Evolutionary conservation across 2,113 vertebrate genomes (phyloP).

Genomic region (Hypocryptadius cinnamomeus): DNA sequence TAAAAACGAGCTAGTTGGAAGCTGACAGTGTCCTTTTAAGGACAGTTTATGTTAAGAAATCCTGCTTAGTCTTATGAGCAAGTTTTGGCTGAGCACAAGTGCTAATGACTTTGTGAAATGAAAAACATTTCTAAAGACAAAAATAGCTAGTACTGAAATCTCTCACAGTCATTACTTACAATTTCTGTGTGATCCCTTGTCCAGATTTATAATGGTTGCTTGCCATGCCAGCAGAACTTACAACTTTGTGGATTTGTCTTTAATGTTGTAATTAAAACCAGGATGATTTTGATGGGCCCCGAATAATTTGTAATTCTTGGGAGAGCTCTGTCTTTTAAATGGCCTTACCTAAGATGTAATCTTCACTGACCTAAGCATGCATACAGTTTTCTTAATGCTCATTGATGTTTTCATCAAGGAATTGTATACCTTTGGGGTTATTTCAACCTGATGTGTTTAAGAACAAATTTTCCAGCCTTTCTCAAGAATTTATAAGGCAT

Average conservation of each 20-base stretch:
- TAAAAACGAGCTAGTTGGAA: background rate
- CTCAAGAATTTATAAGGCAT: background rate
- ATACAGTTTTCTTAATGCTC: background rate
- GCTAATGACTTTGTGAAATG: slow-evolving; percentile 24
- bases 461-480: background rate
- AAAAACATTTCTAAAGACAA: slow-evolving; percentile 26
- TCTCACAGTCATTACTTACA: slow-evolving; percentile 9
- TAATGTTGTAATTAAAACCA: slow-evolving; percentile 27
- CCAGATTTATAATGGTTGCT: background rate
- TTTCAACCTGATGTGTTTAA: background rate
- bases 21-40: background rate
- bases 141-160: slow-evolving; percentile 38
- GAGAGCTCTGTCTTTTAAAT: slow-evolving; percentile 18
- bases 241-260: slow-evolving; percentile 5
- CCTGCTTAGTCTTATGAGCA: background rate
- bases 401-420: background rate
- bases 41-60: slow-evolving; percentile 25
- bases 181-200: slow-evolving; percentile 22
- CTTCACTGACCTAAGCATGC: background rate
- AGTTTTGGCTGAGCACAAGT: slow-evolving; percentile 22
- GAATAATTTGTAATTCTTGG: background rate
- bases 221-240: background rate
- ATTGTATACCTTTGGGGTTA: background rate
- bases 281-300: background rate
- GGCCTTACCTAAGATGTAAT: background rate